phyloP scores from a whole-genome alignment of 2,888 invertebrate species.

The Atethmia centrago region DNA sequence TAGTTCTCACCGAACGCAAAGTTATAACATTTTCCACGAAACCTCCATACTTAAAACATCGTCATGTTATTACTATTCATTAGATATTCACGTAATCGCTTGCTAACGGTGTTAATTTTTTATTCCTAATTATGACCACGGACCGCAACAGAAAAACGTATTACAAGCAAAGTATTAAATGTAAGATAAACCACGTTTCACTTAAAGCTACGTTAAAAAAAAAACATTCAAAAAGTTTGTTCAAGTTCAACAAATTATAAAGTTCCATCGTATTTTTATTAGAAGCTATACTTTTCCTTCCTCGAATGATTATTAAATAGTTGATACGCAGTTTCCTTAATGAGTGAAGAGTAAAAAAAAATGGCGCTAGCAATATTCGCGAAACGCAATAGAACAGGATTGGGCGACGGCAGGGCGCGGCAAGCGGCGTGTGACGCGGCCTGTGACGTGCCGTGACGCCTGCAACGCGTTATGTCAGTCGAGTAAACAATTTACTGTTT shows the following conservation, averaged over 20 bases:
- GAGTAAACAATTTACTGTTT: constrained; percentile 88
- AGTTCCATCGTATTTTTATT: constrained; percentile 2
- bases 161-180: neutral
- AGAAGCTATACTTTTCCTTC: neutral
- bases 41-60: constrained; percentile 43
- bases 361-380: constrained; percentile 57
- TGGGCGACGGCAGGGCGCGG: constrained; percentile 75
- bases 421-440: constrained; percentile 72
- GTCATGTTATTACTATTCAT: constrained; percentile 49
- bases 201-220: neutral
- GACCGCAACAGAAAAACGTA: neutral
- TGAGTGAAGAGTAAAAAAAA: constrained; percentile 26
- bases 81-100: constrained; percentile 44
- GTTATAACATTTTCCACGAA: constrained; percentile 44
- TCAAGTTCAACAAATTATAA: neutral
- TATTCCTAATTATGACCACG: constrained; percentile 35
- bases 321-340: constrained; percentile 26
- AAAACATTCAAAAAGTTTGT: neutral
- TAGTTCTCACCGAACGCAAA: constrained; percentile 15
- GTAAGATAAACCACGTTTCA: neutral
- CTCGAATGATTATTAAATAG: constrained; percentile 25
- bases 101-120: constrained; percentile 41
- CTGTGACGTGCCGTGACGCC: constrained; percentile 74
- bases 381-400: constrained; percentile 82
- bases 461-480: constrained; percentile 80